These are phyloP conservation scores for Dasysyrphus albostriatus DNA, from an alignment of 2,888 invertebrate genomes.

Conservation along the genomic window DNA sequence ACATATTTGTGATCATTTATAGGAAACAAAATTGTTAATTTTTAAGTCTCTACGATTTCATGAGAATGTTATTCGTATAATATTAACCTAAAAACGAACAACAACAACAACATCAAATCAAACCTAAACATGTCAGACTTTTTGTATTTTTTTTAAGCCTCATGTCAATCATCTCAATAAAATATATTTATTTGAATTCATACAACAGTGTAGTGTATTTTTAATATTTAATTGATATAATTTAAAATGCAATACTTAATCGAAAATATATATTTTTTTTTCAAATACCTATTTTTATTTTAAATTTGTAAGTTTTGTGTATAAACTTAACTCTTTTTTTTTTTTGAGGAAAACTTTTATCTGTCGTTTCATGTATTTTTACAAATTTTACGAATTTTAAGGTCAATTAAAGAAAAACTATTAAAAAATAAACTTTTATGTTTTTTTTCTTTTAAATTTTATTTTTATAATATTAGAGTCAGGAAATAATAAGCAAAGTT, in stretches of 20 bases:
- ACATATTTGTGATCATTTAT: constrained; percentile 70
- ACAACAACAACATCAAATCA: constrained; percentile 20
- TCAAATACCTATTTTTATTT: constrained; percentile 12
- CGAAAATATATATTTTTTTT: constrained; percentile 11
- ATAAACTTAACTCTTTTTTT: constrained; percentile 14
- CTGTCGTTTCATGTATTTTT: constrained; percentile 66
- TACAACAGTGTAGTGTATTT: constrained; percentile 46
- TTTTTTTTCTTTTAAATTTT: constrained; percentile 11
- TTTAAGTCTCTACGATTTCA: constrained; percentile 46
- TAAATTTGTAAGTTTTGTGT: constrained; percentile 18
- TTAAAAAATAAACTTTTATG: constrained; percentile 37
- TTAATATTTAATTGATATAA: constrained; percentile 28
- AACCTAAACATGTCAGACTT: constrained; percentile 63
- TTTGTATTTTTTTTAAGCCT: constrained; percentile 75
- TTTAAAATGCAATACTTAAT: constrained; percentile 23
- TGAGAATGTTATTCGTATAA: constrained; percentile 54
- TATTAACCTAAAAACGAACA: background rate
- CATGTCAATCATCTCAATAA: constrained; percentile 75
- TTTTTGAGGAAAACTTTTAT: constrained; percentile 42
- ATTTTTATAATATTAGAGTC: background rate
- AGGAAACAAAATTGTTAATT: constrained; percentile 57
- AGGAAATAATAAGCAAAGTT: no score
- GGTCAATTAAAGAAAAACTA: constrained; percentile 68
- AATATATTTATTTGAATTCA: constrained; percentile 74
- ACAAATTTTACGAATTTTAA: constrained; percentile 65